Base-by-base conservation (phyloP, 2,888 invertebrate genomes). In the Phlogophora meticulosa region DNA sequence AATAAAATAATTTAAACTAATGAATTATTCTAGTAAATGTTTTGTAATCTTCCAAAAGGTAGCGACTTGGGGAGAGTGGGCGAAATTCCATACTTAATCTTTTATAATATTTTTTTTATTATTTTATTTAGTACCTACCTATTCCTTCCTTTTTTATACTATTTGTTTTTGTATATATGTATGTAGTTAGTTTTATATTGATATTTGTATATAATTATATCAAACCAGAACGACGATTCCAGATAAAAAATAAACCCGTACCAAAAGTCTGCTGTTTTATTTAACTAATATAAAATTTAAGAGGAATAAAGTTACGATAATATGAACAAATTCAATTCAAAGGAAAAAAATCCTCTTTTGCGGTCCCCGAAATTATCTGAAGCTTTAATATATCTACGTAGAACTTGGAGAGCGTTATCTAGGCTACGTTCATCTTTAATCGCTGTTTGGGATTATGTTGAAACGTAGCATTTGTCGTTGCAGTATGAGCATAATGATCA, bases 371-470 rank as follows among this genome's bases (percentile, higher is more conserved):
- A 63, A 72, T 64, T 67, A 49, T 63, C 5, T 17, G 40, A 13
- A 67, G 64, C 67, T 72, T 67, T 66, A 63, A 81, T 73, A 78
- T 81, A 78, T 66, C 46, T 49, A 49, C 36, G 38, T 28, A 45
- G 57, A 59, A 69, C 49, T 80, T 69, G 28, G 34, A 24, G 65
- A 72, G 20, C 64, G 59, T 72, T 77, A 72, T 72, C 48, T 63
- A 36, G 22, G 36, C 15, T 28, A 40, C 40, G 7, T 46, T 40
- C 32, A 72, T 61, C 46, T 48, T 48, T 34, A 62, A 61, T 72
- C 48, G 2, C 22, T 22, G 40, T 36, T 49, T 42, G 15, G n/a
- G 11, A 28, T 28, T 22, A 34, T 63, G 11, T 38, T 11, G 0
- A 13, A 15, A 15, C 24, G 49, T 24, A 34, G 36, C 7, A 48